Evolutionary conservation across 1,140 invertebrate genomes (phyloP), one percentile per base, ranked within the genome.

Genomic region (Neodiprion pinetum): DNA sequence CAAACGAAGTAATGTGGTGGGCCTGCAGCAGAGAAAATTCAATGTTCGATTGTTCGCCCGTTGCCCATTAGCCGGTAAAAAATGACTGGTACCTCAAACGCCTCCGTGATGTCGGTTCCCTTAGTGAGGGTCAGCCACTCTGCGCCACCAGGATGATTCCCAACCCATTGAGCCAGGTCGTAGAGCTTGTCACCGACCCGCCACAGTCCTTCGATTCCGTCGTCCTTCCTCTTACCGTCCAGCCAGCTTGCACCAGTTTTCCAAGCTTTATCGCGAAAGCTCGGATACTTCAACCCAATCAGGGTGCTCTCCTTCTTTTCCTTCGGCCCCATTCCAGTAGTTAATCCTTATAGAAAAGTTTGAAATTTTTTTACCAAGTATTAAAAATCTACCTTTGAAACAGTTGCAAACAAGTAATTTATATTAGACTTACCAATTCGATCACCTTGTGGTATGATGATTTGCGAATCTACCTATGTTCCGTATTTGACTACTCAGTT

Each of bases 141-240:
- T 10, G 84, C 70, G 14, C 95, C 95, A 48, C 95, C 96, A n/a
- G 95, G 95, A 90, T 97, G 96, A 21, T 81, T 90, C 0, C 90
- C 75, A 0, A 93, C 84, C 80, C 95, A 97, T 21, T 88, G 85
- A 7, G 85, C 89, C 14, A 97, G 87, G 84, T 96, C 93, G 81
- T 96, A 96, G 0, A 97, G 88, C 65, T 89, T 88, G 85, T 96
- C 90, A 77, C 92, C 90, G 14, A 96, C 90, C 73, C 96, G 88
- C 96, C 96, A 97, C 0, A 95, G 85, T 9, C 91, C 91, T 83
- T 95, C 94, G 0, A 94, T 93, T 12, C 92, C 92, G 81, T 96
- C 94, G 77, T 94, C 92, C 48, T 87, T 79, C 67, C 88, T 88
- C 81, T 94, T 94, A 2, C 91, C 92, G 49, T 89, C 87, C 12